Percentiles rank a stretch among this genome's conserved stretches.
phyloP scores from a whole-genome alignment of 2,888 invertebrate genomes.

The Sarcophaga caerulescens region DNA sequence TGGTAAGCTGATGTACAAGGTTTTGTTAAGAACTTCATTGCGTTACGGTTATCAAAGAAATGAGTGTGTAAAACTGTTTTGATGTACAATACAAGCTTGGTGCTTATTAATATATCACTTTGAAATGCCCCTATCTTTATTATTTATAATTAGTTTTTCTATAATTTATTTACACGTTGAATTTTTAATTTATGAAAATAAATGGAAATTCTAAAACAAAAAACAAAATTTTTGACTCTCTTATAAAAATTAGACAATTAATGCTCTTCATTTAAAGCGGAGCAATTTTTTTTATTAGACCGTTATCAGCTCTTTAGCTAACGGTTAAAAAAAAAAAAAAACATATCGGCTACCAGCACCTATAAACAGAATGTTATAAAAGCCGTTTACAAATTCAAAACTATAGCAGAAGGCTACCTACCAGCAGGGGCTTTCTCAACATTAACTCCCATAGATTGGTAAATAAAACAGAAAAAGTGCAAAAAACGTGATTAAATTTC shows the following conservation, averaged over 20 bases:
- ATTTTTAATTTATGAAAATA: not conserved
- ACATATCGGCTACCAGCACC: not conserved
- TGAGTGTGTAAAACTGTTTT: too few species aligned
- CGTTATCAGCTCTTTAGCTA: constrained; percentile 5
- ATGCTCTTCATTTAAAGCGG: not conserved
- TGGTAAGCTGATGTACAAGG: too few species aligned
- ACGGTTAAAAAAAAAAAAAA: not conserved
- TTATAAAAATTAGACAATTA: not conserved
- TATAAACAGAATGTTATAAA: constrained; percentile 41
- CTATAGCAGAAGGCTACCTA: constrained; percentile 27
- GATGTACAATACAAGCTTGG: too few species aligned
- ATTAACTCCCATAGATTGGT: not conserved
- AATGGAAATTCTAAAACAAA: not conserved
- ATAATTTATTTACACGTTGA: not conserved
- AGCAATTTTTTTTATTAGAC: not conserved
- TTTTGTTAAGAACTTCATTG: too few species aligned
- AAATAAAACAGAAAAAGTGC: constrained; percentile 5
- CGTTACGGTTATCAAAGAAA: too few species aligned
- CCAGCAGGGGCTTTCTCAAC: constrained; percentile 38
- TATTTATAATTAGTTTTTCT: not conserved
- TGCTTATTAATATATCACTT: too few species aligned
- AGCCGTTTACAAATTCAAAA: constrained; percentile 24
- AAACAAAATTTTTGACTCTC: not conserved
- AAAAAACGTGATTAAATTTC: constrained; percentile 41
- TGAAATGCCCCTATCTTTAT: too few species aligned